Evolutionary conservation across 2,888 invertebrate species (phyloP), one percentile per base, ranked within the genome.

Genomic region (Pandemis cinnamomeana): DNA sequence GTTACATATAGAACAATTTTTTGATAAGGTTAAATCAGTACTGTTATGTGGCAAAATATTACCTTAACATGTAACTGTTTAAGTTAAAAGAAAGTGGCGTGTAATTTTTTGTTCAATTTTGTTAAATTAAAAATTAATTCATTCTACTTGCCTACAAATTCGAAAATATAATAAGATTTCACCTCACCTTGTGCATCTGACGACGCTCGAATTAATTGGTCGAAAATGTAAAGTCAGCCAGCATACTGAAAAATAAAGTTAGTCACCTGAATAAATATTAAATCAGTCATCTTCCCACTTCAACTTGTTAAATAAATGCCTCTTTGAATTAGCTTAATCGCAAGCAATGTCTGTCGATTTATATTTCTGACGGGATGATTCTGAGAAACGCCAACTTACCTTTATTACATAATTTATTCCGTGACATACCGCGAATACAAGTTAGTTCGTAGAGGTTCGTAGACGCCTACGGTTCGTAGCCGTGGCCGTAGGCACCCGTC

Each of bases 391-490:
- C 27, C 27, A 58, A 8, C 11, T 27, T 8, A 10, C 58, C 8
- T 7, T n/a, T n/a, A 5, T 41, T 20, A 46, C 48, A 41, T 58
- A 67, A 71, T 60, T 67, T 67, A 64, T 51, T 27, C 64, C 6
- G 48, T 66, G 58, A 66, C 48, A 71, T 55, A 7, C 27, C 11
- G 36, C n/a, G 10, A 48, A 46, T 27, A 11, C 48, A 66, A 48
- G 11, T 60, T 15, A 15, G 13, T 42, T 67, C 48, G 71, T 61
- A 61, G 66, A 66, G 20, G 72, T 20, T 63, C 55, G 71, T 67
- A 67, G 66, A 15, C 48, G 72, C 63, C 63, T 72, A 67, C 72
- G 72, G 51, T 7, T 20, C 48, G 55, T 58, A 62, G 51, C 62
- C 10, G 8, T 20, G 8, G 27, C 27, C 27, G 27, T 36, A 36